Base-by-base conservation (phyloP, 2,888 invertebrate genomes). In the Didymodactylos carnosus region DNA sequence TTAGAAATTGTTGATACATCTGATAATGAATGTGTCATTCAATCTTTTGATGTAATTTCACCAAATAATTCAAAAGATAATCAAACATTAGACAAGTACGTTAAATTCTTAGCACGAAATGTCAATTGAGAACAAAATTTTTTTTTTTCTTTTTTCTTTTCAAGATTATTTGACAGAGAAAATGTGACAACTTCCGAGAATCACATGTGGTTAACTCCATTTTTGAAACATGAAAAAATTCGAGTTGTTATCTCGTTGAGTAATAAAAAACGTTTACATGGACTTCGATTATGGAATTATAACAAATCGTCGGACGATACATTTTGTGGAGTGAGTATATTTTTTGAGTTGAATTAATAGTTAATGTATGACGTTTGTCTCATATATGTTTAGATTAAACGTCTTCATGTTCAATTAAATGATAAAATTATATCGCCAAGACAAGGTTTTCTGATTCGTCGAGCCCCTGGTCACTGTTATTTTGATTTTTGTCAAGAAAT, bases 251-350 rank as follows among this genome's bases (percentile, higher is more conserved):
- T 89, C 39, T 79, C 79, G 40, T 87, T 90, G 77, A 83, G 84
- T 23, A 82, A 85, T 71, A 80, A 82, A 19, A 82, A 85, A 72
- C 84, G 83, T 43, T 80, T 89, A n/a, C 88, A 89, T 29, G 81
- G 89, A 79, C 84, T 89, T 75, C 85, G 89, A 81, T 86, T 89
- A 80, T 89, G 89, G 89, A 91, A 91, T 82, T 91, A 92, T 83
- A 91, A 91, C 82, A 91, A 91, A 82, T 91, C 91, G 0, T 86
- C 91, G 76, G 91, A 91, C 78, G 89, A 91, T 83, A 90, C 91
- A 0, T 87, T 88, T 75, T 87, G 91, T 75, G 91, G 91, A 69
- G 89, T 88, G 11, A 88, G 87, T 78, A 86, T 89, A 78, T 84
- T 91, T 16, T 86, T 88, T n/a, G n/a, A n/a, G n/a, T n/a, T n/a